Base-by-base conservation (phyloP, 2,888 invertebrate species). In the Dichetophora obliterata region DNA sequence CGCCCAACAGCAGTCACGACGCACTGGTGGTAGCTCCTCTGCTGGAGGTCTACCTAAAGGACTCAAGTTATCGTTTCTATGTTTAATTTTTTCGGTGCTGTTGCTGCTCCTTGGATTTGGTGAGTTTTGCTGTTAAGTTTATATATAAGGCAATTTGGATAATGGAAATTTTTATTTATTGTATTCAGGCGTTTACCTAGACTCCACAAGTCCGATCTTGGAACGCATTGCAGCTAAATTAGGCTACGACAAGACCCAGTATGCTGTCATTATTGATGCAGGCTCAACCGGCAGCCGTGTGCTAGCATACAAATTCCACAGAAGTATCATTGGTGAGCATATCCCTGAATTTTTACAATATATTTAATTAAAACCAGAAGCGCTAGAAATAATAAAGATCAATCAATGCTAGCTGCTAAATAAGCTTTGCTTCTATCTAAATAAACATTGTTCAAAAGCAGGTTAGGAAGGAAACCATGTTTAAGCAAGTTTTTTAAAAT, bases 211-310 rank as follows among this genome's bases (percentile, higher is more conserved):
- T 81, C 89, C 89, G 0, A 85, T 93, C 85, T 89, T 95, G 80
- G 95, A 95, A 84, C 92, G 92, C n/a, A 86, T 95, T 77, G 95
- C 94, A 31, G 92, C 93, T 85, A 92, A 91, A 70, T 90, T 96
- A 76, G 95, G 95, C 65, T 92, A 95, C 84, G 91, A 92, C 84
- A 92, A 92, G 82, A 91, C 91, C 54, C 92, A 93, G 65, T 94
- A 97, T 90, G 96, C 96, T 0, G 95, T 97, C 31, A 94, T 98
- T 82, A 94, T 98, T 82, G 98, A 98, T 90, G 98, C 97, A 5
- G 98, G 98, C 2, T 97, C 97, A 76, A 98, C 98, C 0, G 98
- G 98, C 1, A 94, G 96, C 79, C 92, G 98, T 82, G 93, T 96
- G 27, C 90, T 95, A 79, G 95, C 95, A 5, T 96, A 95, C 86